phyloP scores from a whole-genome alignment of 2,888 invertebrate genomes.

The Heliconius hortense region DNA sequence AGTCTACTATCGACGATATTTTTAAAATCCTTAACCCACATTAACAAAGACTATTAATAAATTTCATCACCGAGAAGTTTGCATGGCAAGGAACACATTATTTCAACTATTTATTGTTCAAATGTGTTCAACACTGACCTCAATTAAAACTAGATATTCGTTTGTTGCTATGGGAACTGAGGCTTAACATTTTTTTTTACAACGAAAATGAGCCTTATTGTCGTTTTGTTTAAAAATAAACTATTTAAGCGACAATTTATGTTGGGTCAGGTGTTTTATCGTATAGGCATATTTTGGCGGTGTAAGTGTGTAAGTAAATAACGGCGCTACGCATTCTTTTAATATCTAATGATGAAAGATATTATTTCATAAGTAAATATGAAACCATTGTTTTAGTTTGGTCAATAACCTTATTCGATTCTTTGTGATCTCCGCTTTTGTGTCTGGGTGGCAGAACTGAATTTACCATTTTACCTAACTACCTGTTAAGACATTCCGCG shows the following conservation, averaged over 20 bases:
- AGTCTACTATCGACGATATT: background rate
- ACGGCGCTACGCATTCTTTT: slow-evolving; percentile 13
- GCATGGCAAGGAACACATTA: slow-evolving; percentile 24
- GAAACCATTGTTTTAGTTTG: background rate
- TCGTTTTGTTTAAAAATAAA: background rate
- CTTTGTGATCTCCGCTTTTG: too few relatives aligned
- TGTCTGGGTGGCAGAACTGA: too few relatives aligned
- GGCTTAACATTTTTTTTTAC: background rate
- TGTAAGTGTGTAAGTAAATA: slow-evolving; percentile 9
- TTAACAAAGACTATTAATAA: slow-evolving; percentile 2
- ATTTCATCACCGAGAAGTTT: slow-evolving; percentile 14
- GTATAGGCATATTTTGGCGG: slow-evolving; percentile 22
- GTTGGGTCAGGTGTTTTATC: slow-evolving; percentile 29
- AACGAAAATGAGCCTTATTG: slow-evolving; percentile 15
- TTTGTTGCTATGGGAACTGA: slow-evolving; percentile 32
- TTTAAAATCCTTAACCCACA: slow-evolving; percentile 15
- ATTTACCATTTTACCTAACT: too few relatives aligned
- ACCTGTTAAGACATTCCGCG: too few relatives aligned
- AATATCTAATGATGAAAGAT: background rate
- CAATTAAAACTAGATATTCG: slow-evolving; percentile 30
- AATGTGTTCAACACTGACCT: slow-evolving; percentile 32
- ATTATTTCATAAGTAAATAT: slow-evolving; percentile 1
- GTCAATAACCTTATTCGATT: background rate
- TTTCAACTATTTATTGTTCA: slow-evolving; percentile 18
- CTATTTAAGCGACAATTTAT: slow-evolving; percentile 5